Conservation (phyloP, 2,113 vertebrate species). For the Leucosticte australis region DNA sequence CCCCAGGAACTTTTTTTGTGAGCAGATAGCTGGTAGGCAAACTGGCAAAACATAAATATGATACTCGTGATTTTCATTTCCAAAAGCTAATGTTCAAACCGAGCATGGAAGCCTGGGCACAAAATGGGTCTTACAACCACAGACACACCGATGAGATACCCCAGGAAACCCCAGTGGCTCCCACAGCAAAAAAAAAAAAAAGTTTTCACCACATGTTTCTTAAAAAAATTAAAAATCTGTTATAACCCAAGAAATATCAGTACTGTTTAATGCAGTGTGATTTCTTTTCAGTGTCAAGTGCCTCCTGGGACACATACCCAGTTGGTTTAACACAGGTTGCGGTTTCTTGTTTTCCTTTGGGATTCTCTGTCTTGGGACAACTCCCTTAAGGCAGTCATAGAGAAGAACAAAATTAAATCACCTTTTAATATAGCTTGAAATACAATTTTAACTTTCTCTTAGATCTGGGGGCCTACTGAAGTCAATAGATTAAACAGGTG, state of each 20-base stretch:
- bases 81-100: slow-evolving; percentile 66
- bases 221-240: background rate
- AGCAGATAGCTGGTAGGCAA: slow-evolving; percentile 80
- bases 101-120: slow-evolving; percentile 46
- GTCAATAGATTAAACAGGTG: background rate
- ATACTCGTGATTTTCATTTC: slow-evolving; percentile 27
- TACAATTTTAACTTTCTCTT: background rate
- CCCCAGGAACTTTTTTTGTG: slow-evolving; percentile 76
- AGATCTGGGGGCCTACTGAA: background rate
- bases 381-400: background rate
- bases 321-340: background rate
- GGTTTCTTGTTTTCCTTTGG: background rate
- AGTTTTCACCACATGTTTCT: background rate
- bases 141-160: background rate
- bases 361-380: background rate
- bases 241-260: background rate
- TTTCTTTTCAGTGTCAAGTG: background rate
- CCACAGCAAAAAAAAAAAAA: background rate
- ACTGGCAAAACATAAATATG: slow-evolving; percentile 75
- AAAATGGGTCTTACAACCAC: slow-evolving; percentile 15
- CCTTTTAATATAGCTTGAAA: slow-evolving; percentile 25
- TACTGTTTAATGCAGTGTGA: background rate
- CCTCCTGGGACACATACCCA: background rate
- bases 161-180: background rate
- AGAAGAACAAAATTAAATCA: background rate